Evolutionary conservation across 2,888 invertebrate species (phyloP).

Genomic region (Papilio protenor): DNA sequence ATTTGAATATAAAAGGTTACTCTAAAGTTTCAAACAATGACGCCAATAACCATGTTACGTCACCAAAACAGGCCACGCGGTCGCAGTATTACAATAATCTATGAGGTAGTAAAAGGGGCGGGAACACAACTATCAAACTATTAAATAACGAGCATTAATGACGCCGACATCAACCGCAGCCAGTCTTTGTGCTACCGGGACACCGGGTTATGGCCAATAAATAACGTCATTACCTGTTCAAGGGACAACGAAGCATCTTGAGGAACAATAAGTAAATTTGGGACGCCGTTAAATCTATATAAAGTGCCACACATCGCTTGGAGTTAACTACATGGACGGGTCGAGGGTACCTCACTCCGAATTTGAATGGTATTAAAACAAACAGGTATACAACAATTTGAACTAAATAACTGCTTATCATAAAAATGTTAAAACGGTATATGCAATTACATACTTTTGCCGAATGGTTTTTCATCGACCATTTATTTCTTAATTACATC

Average conservation of each 20-base stretch:
- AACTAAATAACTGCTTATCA: not conserved
- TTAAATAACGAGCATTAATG: constrained; percentile 39
- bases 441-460: not conserved
- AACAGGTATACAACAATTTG: not conserved
- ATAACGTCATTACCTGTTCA: constrained; percentile 81
- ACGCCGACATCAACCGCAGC: constrained; percentile 33
- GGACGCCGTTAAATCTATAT: constrained; percentile 53
- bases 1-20: not conserved
- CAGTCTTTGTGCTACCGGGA: constrained; percentile 65
- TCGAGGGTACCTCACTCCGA: not conserved
- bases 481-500: constrained; percentile 10
- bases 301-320: constrained; percentile 39
- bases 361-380: not conserved
- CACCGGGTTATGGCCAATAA: constrained; percentile 70
- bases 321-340: constrained; percentile 28
- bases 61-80: not conserved
- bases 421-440: not conserved
- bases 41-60: not conserved
- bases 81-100: constrained; percentile 1
- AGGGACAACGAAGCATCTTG: constrained; percentile 71
- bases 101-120: not conserved
- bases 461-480: not conserved
- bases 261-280: constrained; percentile 64
- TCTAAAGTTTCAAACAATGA: not conserved
- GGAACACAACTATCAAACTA: constrained; percentile 38